Evolutionary conservation across 2,888 invertebrate species (phyloP), one percentile per base, ranked within the genome.

Genomic region (Aspidiotus rigidus): DNA sequence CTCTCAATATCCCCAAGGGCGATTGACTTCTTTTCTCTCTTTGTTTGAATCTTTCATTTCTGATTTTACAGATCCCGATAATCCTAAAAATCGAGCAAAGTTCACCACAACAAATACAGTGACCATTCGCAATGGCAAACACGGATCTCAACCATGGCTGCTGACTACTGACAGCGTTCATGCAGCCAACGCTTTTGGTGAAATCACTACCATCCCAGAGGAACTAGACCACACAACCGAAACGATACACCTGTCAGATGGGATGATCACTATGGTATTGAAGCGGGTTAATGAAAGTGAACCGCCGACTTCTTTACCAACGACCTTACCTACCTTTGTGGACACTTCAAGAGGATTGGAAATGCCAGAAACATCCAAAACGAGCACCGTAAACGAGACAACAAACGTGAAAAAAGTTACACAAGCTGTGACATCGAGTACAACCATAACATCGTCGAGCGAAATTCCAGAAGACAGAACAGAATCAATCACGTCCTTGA

Each of bases 91-190:
- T 39, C 10, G 28, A 28, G 39, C 39, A 16, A 59, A 16, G 9
- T 39, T 17, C 10, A 59, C 28, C 13, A 39, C 10, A 28, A 28
- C 39, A 28, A 28, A 59, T 6, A 28, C 39, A 16, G 28, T 59
- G 17, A 28, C 44, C n/a, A 9, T 40, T 7, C 55, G 57, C 13
- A 57, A 59, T 56, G 11, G 56, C n/a, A 74, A 74, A 44, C 53
- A 73, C 57, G 74, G 74, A 69, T 73, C 74, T 72, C 74, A 74
- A 59, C 74, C 74, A n/a, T 74, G 74, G 74, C 72, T 73, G 7
- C 64, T 74, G 59, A 73, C 74, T 15, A 17, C 49, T 10, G 17
- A 49, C n/a, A 15, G 53, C 9, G 54, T 13, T 9, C 28, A 53
- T 49, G 28, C 44, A 10, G 44, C 13, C 42, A 7, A 44, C 41